A percentile compares a stretch with the other conserved stretches of the same genome.
phyloP scores from a whole-genome alignment of 2,113 vertebrate species.

The Lepus americanus region DNA sequence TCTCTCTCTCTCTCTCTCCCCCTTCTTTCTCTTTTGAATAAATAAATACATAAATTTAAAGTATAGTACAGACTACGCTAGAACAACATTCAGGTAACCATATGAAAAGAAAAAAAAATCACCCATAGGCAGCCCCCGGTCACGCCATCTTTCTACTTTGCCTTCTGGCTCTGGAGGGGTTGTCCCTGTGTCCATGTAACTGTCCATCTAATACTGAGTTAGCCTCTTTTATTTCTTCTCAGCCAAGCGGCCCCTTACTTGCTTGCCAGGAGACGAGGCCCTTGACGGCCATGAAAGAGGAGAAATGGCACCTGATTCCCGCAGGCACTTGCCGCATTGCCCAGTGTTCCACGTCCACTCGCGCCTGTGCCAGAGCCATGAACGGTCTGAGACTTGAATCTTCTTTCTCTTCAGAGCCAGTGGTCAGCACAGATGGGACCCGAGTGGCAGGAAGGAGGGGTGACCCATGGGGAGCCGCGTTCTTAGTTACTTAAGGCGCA shows the following conservation, averaged over 20 bases:
- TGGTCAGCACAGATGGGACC: neutral
- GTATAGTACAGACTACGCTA: neutral
- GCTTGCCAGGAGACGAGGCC: neutral
- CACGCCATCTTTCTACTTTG: neutral
- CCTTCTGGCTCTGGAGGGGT: neutral
- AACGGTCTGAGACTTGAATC: neutral
- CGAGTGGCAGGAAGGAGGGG: neutral
- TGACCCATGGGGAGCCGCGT: neutral
- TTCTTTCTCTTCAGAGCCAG: neutral
- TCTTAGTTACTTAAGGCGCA: neutral
- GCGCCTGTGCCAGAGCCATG: neutral
- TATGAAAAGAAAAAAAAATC: neutral
- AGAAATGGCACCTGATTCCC: neutral
- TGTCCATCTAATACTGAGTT: neutral
- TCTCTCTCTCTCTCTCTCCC: too few species aligned
- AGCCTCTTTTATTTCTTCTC: slow-evolving; percentile 28
- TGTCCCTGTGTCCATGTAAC: neutral
- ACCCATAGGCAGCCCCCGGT: neutral
- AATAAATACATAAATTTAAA: neutral
- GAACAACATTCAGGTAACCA: neutral
- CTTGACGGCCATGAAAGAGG: neutral
- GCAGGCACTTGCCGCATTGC: neutral
- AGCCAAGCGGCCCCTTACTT: neutral
- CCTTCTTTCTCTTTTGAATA: too few species aligned
- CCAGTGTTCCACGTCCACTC: neutral